phyloP scores from a whole-genome alignment of 2,888 invertebrate species.

The Drosophila testacea region DNA sequence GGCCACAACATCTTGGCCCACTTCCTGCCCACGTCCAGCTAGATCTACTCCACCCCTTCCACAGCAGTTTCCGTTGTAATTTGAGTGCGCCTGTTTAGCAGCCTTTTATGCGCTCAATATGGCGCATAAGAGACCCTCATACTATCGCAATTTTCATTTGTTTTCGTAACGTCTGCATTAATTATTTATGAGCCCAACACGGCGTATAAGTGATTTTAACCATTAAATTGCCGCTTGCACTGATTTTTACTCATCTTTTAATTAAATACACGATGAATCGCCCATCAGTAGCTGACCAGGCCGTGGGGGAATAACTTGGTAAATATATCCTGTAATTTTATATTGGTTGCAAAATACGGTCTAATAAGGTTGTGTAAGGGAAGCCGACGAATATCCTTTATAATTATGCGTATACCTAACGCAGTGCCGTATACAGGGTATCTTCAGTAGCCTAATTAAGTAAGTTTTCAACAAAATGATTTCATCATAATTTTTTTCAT shows the following conservation, averaged over 20 bases:
- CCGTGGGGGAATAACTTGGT: neutral
- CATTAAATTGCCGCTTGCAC: conserved; percentile 40
- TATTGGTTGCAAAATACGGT: neutral
- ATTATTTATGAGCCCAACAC: conserved; percentile 76
- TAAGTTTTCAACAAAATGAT: too few species aligned
- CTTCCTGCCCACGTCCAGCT: conserved; percentile 48
- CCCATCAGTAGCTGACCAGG: neutral
- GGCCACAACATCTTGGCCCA: conserved; percentile 60
- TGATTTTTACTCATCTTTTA: conserved; percentile 54
- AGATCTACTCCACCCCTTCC: neutral
- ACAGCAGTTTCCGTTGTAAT: conserved; percentile 37
- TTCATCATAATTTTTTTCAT: too few species aligned
- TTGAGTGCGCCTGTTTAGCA: conserved; percentile 65
- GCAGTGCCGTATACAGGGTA: too few species aligned
- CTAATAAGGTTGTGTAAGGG: neutral
- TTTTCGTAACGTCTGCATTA: conserved; percentile 61
- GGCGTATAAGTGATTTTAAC: conserved; percentile 70
- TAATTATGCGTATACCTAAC: too few species aligned
- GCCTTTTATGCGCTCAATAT: conserved; percentile 72
- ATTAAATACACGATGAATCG: conserved; percentile 41
- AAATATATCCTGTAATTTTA: neutral
- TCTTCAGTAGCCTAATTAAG: too few species aligned
- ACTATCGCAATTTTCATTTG: conserved; percentile 59
- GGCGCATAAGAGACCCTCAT: conserved; percentile 51
- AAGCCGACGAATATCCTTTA: too few species aligned